Evolutionary conservation across 1,140 invertebrate species (phyloP), one percentile per base, ranked within the genome.

Genomic region (Maconellicoccus hirsutus): DNA sequence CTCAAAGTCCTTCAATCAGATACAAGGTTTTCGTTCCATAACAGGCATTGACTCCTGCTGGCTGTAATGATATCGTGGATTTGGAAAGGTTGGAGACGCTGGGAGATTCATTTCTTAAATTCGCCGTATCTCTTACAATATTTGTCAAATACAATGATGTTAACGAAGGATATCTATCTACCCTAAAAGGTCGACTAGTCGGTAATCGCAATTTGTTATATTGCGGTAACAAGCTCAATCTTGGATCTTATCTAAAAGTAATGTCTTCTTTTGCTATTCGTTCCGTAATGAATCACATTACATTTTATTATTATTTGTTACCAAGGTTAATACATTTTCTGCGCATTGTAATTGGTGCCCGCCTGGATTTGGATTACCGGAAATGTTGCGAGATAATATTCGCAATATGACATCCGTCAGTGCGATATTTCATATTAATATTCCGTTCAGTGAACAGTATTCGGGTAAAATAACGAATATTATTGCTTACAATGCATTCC

Each of bases 61-160:
- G 84, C 63, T 85, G 87, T 0, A 83, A 86, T 72, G 93, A 97
- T 78, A 86, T 86, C 3, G 87, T 93, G 69, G 87, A 93, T 78
- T 82, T 93, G 73, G 93, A 96, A 78, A 81, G 92, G 3, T 78
- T 89, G 4, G 93, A 96, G 80, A 90, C 89, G 0, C 82, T 96
- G 19, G 94, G 94, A 0, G 93, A 97, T 80, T 88, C 90, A 0
- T 95, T 93, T 77, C 80, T 96, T 0, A 97, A 96, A 80, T 89
- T 90, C 74, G 85, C 86, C 2, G 80, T 84, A 12, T 89, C 87
- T 7, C 76, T 92, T 0, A 91, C 86, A 76, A 78, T 94, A 12
- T 89, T 86, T 76, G 84, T 86, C 73, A 83, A 82, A 69, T 93
- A 87, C 80, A 84, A 86, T 0, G 78, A 78, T 0, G 84, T 84